These are phyloP conservation scores for Apamea monoglypha DNA, from an alignment of 2,888 invertebrate genomes.

Conservation along the genomic window DNA sequence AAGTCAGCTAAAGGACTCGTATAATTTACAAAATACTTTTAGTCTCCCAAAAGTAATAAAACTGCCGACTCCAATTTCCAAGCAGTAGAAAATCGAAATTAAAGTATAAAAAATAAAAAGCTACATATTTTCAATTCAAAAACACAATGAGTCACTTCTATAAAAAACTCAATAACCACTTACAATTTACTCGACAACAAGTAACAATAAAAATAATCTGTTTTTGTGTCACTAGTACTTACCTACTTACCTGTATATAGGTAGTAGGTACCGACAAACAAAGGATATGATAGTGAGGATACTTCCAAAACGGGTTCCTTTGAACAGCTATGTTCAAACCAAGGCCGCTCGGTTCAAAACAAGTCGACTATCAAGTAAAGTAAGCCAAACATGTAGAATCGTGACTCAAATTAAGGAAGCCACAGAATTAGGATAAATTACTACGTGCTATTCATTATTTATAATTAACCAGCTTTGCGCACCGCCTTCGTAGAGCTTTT, in stretches of 20 bases:
- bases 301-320: slow-evolving; percentile 51
- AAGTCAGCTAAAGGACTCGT: neutral
- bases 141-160: slow-evolving; percentile 28
- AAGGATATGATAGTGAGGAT: slow-evolving; percentile 49
- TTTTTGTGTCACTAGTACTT: slow-evolving; percentile 28
- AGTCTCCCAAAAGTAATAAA: slow-evolving; percentile 5
- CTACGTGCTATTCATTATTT: slow-evolving; percentile 42
- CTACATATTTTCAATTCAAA: slow-evolving; percentile 9
- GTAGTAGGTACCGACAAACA: slow-evolving; percentile 28
- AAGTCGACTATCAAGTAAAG: slow-evolving; percentile 51
- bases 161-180: slow-evolving; percentile 10
- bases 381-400: slow-evolving; percentile 50
- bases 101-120: slow-evolving; percentile 20
- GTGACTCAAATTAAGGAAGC: slow-evolving; percentile 59
- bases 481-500: slow-evolving; percentile 9
- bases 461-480: slow-evolving; percentile 29
- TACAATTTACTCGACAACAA: slow-evolving; percentile 23
- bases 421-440: slow-evolving; percentile 44
- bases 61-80: neutral
- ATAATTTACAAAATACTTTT: neutral
- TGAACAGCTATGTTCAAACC: slow-evolving; percentile 30
- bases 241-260: neutral
- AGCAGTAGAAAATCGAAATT: neutral
- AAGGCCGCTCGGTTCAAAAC: slow-evolving; percentile 49
- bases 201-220: slow-evolving; percentile 27